Base-by-base conservation (phyloP, 1,140 invertebrate genomes). In the Nautilus pompilius region DNA sequence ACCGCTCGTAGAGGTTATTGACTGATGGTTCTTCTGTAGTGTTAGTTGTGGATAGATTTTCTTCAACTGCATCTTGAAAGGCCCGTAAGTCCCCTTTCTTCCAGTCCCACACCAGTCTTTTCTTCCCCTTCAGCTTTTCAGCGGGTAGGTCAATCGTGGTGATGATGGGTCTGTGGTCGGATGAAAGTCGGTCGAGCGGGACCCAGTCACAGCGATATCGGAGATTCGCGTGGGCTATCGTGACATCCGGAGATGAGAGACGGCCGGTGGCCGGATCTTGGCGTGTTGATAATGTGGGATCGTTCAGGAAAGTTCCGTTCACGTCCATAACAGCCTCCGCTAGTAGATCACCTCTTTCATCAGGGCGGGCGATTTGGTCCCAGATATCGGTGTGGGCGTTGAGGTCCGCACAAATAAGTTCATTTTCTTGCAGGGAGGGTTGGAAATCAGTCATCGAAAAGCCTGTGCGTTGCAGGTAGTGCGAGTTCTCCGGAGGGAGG, bases 321-420 rank as follows among this genome's bases (percentile, higher is more conserved):
- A 41, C 36, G n/a, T 41, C 36, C 36, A 41, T 41, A 41, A 20
- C 49, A 53, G 26, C 26, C 13, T 53, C 26, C 49, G 49, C n/a
- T 28, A n/a, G 49, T 53, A 53, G 49, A 22, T 53, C 26, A 53
- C 49, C 49, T 41, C 36, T 41, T 41, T 41, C 36, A 41, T 41
- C n/a, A n/a, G 36, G 8, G 36, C n/a, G 36, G 36, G n/a, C 36
- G 36, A 10, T 41, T 41, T 41, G 36, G 36, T 41, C n/a, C 36
- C 36, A 41, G 8, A 41, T 10, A 41, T 41, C 36, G 8, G 36
- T 41, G 36, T 41, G n/a, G 36, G 36, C 36, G n/a, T 41, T 41
- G 8, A 41, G 36, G 36, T 10, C n/a, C 8, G 8, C 36, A 41
- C 36, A 41, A 41, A 41, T 41, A 41, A 41, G 36, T 41, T 41